These are phyloP conservation scores for Drosophila malerkotliana DNA, from an alignment of 1,140 invertebrate genomes.

Conservation along the genomic window DNA sequence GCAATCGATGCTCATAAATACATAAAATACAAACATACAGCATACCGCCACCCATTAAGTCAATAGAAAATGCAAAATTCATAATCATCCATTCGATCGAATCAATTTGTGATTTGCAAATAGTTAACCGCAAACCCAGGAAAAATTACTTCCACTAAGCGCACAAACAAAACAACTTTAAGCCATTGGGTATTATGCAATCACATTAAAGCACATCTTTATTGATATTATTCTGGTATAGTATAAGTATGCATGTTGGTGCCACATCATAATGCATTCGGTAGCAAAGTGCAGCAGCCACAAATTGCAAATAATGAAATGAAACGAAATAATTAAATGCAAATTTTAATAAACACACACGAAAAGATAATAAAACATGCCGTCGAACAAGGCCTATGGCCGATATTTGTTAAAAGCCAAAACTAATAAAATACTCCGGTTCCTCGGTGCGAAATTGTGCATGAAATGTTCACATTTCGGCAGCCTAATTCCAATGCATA, in stretches of 20 bases:
- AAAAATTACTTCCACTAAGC: conserved; percentile 34
- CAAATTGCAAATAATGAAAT: conserved; percentile 64
- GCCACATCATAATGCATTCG: conserved; percentile 25
- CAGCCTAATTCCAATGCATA: conserved; percentile 56
- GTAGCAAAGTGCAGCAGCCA: conserved; percentile 55
- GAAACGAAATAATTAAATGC: conserved; percentile 75
- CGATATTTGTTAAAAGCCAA: conserved; percentile 12
- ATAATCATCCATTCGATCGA: conserved; percentile 37
- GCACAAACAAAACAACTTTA: conserved; percentile 8
- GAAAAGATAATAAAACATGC: conserved; percentile 41
- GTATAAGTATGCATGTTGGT: conserved; percentile 3
- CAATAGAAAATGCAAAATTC: conserved; percentile 42
- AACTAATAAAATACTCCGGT: conserved; percentile 46
- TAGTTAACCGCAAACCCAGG: conserved; percentile 40
- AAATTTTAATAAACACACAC: conserved; percentile 68
- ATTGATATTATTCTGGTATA: conserved; percentile 26
- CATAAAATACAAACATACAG: background rate
- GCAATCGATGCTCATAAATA: conserved; percentile 49
- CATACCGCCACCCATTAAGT: conserved; percentile 1
- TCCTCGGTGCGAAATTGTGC: conserved; percentile 43
- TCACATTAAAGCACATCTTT: conserved; percentile 43
- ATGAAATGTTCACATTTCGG: conserved; percentile 42
- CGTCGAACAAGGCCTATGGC: background rate
- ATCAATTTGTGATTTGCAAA: conserved; percentile 53
- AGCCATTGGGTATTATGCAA: conserved; percentile 29